A percentile compares a stretch with the other conserved stretches of the same genome.
Evolutionary conservation across 2,888 invertebrate species (phyloP).

Genomic region (Heliconius sara): DNA sequence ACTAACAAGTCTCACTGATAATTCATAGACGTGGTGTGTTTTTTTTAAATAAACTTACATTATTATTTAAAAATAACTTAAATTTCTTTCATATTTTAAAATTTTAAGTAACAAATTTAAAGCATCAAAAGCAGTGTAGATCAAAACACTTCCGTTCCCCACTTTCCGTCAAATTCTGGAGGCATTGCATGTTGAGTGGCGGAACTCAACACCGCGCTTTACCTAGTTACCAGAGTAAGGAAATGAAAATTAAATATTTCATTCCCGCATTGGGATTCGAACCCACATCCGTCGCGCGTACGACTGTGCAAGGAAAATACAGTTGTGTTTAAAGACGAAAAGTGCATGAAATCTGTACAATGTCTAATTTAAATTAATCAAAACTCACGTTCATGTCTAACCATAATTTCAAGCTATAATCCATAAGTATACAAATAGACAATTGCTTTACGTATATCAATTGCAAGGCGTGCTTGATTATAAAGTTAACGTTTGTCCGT

Average conservation of each 20-base stretch:
- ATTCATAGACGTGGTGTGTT: not conserved
- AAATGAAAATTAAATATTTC: no score
- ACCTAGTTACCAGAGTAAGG: no score
- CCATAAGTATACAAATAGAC: constrained; percentile 20
- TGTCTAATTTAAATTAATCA: not conserved
- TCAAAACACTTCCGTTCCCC: no score
- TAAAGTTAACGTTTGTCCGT: constrained; percentile 35
- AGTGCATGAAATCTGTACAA: not conserved
- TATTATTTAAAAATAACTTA: not conserved
- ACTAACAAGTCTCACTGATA: not conserved
- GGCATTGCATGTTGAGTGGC: no score
- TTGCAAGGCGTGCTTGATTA: constrained; percentile 25
- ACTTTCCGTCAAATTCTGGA: no score
- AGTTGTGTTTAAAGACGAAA: not conserved
- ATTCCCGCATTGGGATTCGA: no score
- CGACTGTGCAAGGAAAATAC: not conserved
- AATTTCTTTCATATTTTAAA: not conserved
- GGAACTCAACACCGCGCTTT: no score
- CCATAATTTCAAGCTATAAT: not conserved
- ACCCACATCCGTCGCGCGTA: no score
- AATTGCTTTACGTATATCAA: constrained; percentile 21
- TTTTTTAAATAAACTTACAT: not conserved
- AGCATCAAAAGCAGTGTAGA: no score
- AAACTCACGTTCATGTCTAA: not conserved
- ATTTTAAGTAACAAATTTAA: no score